Percentiles rank a stretch among this genome's conserved stretches.
Conservation (phyloP, 2,888 invertebrate genomes). For the Dynastes hyllus region DNA sequence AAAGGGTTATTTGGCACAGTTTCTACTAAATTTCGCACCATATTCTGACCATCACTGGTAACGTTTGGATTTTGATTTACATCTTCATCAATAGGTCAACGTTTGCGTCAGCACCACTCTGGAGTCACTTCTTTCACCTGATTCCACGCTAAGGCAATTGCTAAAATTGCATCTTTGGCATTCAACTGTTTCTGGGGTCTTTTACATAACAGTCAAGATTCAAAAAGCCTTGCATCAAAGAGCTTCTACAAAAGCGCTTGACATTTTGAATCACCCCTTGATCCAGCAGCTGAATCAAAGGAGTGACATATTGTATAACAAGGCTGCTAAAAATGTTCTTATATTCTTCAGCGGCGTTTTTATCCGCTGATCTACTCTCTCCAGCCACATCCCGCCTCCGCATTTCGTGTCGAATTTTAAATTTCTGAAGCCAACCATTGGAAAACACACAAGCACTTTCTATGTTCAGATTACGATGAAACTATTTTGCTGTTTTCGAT, state of each 20-base stretch:
- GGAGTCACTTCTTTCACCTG: background rate
- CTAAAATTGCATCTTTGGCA: slow-evolving; percentile 11
- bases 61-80: background rate
- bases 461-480: slow-evolving; percentile 4
- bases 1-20: too few relatives aligned
- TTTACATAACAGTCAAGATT: background rate
- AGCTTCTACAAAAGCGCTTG: slow-evolving; percentile 57
- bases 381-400: background rate
- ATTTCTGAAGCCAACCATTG: slow-evolving; percentile 15
- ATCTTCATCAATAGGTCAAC: background rate
- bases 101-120: background rate
- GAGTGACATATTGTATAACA: slow-evolving; percentile 49
- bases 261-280: slow-evolving; percentile 59
- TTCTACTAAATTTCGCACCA: too few relatives aligned
- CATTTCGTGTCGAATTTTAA: background rate
- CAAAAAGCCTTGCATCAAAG: background rate
- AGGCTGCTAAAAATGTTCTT: too few relatives aligned
- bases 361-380: background rate
- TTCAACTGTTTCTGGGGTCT: slow-evolving; percentile 5
- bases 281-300: slow-evolving; percentile 60
- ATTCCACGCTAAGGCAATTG: slow-evolving; percentile 7
- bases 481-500: slow-evolving; percentile 3
- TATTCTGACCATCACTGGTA: too few relatives aligned
- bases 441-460: slow-evolving; percentile 1
- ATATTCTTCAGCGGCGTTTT: background rate